These are phyloP conservation scores for Macrobrachium rosenbergii DNA, from an alignment of 1,140 invertebrate genomes.

Conservation along the genomic window DNA sequence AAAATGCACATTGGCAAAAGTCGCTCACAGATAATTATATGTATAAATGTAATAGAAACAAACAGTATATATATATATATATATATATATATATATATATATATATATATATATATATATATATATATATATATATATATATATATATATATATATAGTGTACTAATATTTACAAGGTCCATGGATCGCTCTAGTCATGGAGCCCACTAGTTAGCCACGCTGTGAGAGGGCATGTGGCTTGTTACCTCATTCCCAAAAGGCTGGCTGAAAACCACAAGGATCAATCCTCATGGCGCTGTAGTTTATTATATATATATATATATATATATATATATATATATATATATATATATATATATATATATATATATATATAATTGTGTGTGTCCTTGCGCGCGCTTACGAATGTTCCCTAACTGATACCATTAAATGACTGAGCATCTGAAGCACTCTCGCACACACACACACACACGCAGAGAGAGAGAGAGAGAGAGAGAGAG, in stretches of 20 bases:
- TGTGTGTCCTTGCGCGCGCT: no score
- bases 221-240: no score
- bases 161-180: background rate
- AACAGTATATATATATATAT: background rate
- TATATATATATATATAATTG: background rate
- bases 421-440: background rate
- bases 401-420: no score
- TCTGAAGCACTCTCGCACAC: background rate
- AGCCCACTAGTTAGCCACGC: no score
- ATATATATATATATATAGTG: constrained; percentile 15
- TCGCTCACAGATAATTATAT: background rate
- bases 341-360: background rate
- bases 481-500: constrained; percentile 25
- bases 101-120: constrained; percentile 24
- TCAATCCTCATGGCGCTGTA: no score
- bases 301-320: no score
- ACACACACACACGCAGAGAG: background rate
- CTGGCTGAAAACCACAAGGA: no score
- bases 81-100: background rate
- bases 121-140: constrained; percentile 24
- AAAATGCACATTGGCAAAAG: background rate
- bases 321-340: background rate
- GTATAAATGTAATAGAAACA: background rate
- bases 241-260: no score
- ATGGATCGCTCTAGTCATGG: no score